Evolutionary conservation across 1,140 invertebrate species (phyloP).

Genomic region (Armadillidium nasatum): DNA sequence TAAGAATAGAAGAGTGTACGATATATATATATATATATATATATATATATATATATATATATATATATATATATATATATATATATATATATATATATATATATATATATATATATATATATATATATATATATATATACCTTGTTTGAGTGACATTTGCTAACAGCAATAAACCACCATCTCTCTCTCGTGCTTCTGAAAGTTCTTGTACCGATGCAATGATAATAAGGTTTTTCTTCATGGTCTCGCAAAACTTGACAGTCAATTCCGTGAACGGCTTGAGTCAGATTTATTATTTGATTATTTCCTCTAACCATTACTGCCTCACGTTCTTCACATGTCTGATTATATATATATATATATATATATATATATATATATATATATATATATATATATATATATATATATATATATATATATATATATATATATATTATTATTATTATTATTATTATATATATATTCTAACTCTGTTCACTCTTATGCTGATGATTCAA

Average conservation of each 20-base stretch:
- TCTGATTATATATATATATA: constrained; percentile 25
- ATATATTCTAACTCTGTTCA: no score
- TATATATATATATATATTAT: neutral
- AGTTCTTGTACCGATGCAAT: constrained; percentile 58
- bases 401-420: constrained; percentile 15
- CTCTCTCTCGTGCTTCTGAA: constrained; percentile 64
- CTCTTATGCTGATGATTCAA: no score
- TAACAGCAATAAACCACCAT: constrained; percentile 73
- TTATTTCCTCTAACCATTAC: constrained; percentile 57
- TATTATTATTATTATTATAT: no score
- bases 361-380: neutral
- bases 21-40: no score
- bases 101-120: constrained; percentile 13
- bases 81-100: constrained; percentile 3
- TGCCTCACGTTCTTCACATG: constrained; percentile 34
- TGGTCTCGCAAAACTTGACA: constrained; percentile 47
- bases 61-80: no score
- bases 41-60: no score
- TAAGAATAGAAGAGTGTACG: no score
- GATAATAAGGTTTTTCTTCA: constrained; percentile 46
- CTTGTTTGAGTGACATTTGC: constrained; percentile 63
- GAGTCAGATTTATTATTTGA: constrained; percentile 68
- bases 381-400: neutral
- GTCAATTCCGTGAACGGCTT: constrained; percentile 53
- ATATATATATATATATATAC: constrained; percentile 43